Base-by-base conservation (phyloP, 1,140 invertebrate species). In the Hestina assimilis region DNA sequence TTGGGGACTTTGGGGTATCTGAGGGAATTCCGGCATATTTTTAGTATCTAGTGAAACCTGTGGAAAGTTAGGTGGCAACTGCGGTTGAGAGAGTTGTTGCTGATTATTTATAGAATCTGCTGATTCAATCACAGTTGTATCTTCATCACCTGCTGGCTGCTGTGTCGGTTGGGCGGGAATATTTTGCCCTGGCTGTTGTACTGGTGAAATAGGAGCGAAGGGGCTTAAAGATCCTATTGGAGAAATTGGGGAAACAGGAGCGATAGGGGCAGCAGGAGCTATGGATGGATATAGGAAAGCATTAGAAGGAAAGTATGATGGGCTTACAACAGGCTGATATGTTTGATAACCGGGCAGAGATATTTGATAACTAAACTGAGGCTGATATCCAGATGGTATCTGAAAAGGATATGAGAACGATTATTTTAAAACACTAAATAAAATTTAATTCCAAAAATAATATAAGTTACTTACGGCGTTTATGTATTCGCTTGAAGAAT, bases 51-150 rank as follows among this genome's bases (percentile, higher is more conserved):
- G 42, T 3, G 62, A 64, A 12, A 47, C 4, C 35, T 50, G 48
- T 12, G 51, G 48, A 15, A 33, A 47, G 20, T 52, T 55, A n/a
- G 43, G 31, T 23, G 31, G 40, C 33, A 8, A 38, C 11, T 58
- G 54, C 8, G 51, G 14, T 47, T 55, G 35, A n/a, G 59, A 28
- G 8, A 60, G 41, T 47, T 70, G 63, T 59, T 60, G 55, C 54
- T 75, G 66, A 41, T 68, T 63, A 24, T 55, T 48, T 9, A 67
- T 53, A 19, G 68, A 74, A 19, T 85, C 82, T 7, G 80, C 79
- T 9, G 84, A 81, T n/a, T 87, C 84, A 31, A 87, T 64, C 0
- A 87, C 75, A 12, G 82, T 63, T 3, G 78, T 69, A 23, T 87
- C 82, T 41, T 79, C 66, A 61, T 85, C 82, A 11, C 78, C 79